phyloP scores from a whole-genome alignment of 2,113 vertebrate species.

The Calidris pygmaea region DNA sequence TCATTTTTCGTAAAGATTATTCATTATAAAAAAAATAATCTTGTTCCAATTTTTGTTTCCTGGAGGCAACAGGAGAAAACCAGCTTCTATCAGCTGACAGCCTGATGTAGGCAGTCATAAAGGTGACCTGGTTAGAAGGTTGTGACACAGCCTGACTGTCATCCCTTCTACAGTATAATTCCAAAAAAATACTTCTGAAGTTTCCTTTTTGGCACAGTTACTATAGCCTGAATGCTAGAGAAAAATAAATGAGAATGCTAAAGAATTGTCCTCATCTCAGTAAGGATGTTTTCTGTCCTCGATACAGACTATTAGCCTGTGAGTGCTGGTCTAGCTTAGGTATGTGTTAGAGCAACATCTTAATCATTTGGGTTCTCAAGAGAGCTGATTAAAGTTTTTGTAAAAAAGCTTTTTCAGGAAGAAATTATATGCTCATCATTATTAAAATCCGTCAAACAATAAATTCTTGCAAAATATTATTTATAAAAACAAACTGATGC shows the following conservation, averaged over 20 bases:
- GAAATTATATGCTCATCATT: neutral
- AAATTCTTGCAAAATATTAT: neutral
- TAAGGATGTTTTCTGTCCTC: neutral
- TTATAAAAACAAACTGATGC: neutral
- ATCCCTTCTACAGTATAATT: neutral
- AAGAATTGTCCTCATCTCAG: neutral
- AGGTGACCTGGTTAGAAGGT: neutral
- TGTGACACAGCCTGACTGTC: neutral
- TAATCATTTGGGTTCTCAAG: neutral
- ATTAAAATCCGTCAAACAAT: neutral
- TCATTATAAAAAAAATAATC: neutral
- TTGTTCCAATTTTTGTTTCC: neutral
- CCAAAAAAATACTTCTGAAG: neutral
- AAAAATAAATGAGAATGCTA: neutral
- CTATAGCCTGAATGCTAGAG: neutral
- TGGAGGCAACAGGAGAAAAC: neutral
- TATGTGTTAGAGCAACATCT: neutral
- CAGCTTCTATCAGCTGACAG: neutral
- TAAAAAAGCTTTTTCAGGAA: neutral
- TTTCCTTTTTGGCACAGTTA: neutral
- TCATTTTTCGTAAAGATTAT: neutral
- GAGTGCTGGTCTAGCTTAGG: neutral
- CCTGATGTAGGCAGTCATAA: neutral
- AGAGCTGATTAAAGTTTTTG: neutral
- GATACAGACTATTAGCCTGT: neutral